Conservation (phyloP, 2,888 invertebrate genomes). For the Chesias legatella region DNA sequence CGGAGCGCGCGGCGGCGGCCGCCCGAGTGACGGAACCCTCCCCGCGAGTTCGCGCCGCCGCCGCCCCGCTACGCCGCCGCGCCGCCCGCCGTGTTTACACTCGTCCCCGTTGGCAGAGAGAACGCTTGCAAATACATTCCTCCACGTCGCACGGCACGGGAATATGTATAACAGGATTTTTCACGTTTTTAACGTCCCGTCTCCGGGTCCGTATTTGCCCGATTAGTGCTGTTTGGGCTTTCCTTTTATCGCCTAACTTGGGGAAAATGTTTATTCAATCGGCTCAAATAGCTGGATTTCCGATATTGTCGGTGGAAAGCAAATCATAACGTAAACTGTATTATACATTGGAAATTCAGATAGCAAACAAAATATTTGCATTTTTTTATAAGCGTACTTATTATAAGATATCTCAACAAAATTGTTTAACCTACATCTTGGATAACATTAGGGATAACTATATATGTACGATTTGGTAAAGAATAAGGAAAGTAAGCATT, state of each 20-base stretch:
- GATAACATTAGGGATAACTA: no score
- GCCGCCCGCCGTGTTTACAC: slow-evolving; percentile 68
- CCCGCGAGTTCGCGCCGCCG: slow-evolving; percentile 36
- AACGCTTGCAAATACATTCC: slow-evolving; percentile 67
- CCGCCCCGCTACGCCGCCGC: slow-evolving; percentile 33
- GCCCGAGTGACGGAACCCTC: slow-evolving; percentile 65
- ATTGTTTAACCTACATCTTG: no score
- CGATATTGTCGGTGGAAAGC: slow-evolving; percentile 19
- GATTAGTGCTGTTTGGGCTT: slow-evolving; percentile 56
- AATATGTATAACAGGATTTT: slow-evolving; percentile 54
- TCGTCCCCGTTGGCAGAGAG: slow-evolving; percentile 64
- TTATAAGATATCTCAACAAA: no score
- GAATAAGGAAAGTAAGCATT: no score
- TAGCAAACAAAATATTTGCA: slow-evolving; percentile 7
- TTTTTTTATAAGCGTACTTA: no score
- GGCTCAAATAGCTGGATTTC: slow-evolving; percentile 34
- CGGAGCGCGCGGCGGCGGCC: slow-evolving; percentile 74
- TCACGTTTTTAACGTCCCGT: slow-evolving; percentile 43
- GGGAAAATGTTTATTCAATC: slow-evolving; percentile 49
- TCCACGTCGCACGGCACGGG: slow-evolving; percentile 48
- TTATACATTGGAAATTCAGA: slow-evolving; percentile 6
- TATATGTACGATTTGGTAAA: no score
- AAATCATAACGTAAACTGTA: slow-evolving; percentile 24
- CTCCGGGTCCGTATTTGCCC: slow-evolving; percentile 57
- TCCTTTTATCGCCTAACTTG: slow-evolving; percentile 47